These are phyloP conservation scores for Sesamia nonagrioides DNA, from an alignment of 1,140 invertebrate genomes.

Conservation along the genomic window DNA sequence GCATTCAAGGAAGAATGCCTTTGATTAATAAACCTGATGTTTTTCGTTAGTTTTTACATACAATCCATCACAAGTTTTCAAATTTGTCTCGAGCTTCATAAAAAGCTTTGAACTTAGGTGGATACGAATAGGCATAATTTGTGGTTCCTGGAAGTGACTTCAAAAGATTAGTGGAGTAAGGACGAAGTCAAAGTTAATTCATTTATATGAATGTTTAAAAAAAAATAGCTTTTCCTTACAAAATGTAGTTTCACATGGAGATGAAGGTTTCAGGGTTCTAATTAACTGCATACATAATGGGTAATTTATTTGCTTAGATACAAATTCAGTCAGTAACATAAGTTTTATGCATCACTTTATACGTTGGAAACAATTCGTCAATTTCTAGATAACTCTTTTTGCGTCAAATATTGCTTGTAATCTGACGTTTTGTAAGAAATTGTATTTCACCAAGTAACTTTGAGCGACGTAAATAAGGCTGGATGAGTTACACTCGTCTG, in stretches of 20 bases:
- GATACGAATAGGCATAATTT: neutral
- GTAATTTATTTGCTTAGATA: neutral
- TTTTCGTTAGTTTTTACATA: slow-evolving; percentile 6
- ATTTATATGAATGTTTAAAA: no score
- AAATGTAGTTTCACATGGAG: no score
- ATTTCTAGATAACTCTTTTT: no score
- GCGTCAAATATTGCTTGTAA: no score
- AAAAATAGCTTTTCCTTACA: no score
- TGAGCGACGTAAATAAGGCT: neutral
- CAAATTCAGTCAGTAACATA: neutral
- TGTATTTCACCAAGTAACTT: neutral
- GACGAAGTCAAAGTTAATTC: no score
- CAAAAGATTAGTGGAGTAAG: slow-evolving; percentile 7
- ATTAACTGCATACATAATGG: neutral
- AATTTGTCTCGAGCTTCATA: neutral
- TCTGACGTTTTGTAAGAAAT: neutral
- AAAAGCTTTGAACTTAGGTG: neutral
- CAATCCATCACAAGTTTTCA: neutral
- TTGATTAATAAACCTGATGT: neutral
- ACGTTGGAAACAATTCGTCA: neutral
- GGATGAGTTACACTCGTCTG: neutral
- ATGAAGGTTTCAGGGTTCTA: neutral
- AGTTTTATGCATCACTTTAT: no score
- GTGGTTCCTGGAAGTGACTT: slow-evolving; percentile 23
- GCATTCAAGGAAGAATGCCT: no score